Evolutionary conservation across 2,113 vertebrate species (phyloP).

Genomic region (Urocolius indicus): DNA sequence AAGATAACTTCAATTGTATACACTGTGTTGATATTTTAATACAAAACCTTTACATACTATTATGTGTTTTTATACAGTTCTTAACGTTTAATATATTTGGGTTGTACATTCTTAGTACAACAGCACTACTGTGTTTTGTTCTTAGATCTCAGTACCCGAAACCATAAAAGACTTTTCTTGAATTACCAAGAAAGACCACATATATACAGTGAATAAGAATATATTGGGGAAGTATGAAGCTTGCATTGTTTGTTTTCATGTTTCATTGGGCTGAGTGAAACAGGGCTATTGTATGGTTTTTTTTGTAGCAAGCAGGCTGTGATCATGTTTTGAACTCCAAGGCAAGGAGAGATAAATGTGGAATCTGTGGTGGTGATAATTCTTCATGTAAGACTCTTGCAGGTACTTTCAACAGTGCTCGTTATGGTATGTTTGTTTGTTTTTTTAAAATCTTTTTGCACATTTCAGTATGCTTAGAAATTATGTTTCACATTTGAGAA

Average conservation of each 20-base stretch:
- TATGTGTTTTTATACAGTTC: background rate
- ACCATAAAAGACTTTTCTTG: background rate
- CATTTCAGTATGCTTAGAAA: background rate
- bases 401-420: constrained; percentile 93
- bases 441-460: background rate
- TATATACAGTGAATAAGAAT: background rate
- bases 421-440: constrained; percentile 84
- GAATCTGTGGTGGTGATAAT: constrained; percentile 95
- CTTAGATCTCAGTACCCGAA: background rate
- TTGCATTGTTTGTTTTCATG: background rate
- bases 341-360: constrained; percentile 93
- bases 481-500: background rate
- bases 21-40: background rate
- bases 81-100: background rate
- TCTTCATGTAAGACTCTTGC: constrained; percentile 91
- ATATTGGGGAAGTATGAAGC: background rate
- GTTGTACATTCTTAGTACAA: background rate
- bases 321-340: constrained; percentile 96
- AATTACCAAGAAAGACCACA: background rate
- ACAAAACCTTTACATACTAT: background rate
- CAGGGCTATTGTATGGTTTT: background rate
- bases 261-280: background rate
- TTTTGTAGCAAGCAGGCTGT: constrained; percentile 93
- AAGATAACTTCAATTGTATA: background rate
- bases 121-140: background rate